Conservation (phyloP, 2,797 vertebrate genomes). For the Manis javanica region DNA sequence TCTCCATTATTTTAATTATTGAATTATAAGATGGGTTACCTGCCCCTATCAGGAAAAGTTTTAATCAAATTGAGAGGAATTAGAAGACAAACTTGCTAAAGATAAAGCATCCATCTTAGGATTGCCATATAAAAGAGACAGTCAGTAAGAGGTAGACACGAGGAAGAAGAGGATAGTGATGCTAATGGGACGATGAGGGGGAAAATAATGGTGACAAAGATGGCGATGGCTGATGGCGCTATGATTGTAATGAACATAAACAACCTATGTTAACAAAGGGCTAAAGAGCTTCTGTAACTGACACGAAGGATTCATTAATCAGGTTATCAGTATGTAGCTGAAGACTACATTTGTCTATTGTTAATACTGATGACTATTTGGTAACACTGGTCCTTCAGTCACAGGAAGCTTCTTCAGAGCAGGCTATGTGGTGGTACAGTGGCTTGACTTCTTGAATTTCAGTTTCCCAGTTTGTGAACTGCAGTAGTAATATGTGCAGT, state of each 20-base stretch:
- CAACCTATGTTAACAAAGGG: neutral
- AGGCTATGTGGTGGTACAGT: fast-evolving
- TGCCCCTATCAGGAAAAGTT: neutral
- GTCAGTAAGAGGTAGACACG: neutral
- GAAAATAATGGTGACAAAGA: neutral
- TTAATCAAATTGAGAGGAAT: neutral
- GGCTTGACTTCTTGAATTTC: neutral
- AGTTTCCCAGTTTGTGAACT: neutral
- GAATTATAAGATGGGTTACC: neutral
- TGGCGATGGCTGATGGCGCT: too few species aligned
- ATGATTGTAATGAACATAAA: neutral
- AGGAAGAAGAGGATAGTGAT: neutral
- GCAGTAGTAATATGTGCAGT: neutral
- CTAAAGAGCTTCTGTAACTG: neutral
- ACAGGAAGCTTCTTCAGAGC: neutral
- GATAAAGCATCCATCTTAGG: neutral
- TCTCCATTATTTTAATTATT: neutral
- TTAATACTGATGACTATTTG: neutral
- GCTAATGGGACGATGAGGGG: neutral
- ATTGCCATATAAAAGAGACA: neutral
- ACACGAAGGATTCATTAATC: neutral
- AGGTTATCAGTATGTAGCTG: too few species aligned
- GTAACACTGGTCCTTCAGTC: neutral
- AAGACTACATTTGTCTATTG: neutral
- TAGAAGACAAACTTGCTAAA: neutral